Evolutionary conservation across 2,797 vertebrate species (phyloP), one percentile per base, ranked within the genome.

Genomic region (Pantherophis alleghaniensis): DNA sequence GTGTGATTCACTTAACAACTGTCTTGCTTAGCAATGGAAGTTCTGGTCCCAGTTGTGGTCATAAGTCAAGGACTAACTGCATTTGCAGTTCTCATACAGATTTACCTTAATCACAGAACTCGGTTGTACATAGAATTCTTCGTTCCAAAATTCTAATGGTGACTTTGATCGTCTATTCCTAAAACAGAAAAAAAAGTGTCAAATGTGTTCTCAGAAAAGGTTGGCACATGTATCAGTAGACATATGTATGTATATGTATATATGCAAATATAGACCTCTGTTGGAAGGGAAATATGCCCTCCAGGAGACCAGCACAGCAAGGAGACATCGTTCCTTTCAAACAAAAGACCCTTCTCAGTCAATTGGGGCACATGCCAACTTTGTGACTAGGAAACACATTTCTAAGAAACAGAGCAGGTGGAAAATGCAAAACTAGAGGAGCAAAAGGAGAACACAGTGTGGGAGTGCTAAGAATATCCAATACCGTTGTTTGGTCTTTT

Each of bases 341-440:
- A 18, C 24, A 83, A 18, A 51, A 10, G 56, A 51, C 2, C 1
- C 0, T 20, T 79, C 14, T n/a, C 74, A 16, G 16, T 61, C 11
- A n/a, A 22, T 10, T 74, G 47, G 56, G 24, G 26, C 14, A 47
- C 26, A n/a, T 51, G 24, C 13, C 74, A 32, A 60, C 3, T 37
- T 24, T n/a, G 91, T 53, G 14, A 47, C 63, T 53, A 74, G 89
- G 74, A 18, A 26, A 47, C 42, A 2, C 63, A 57, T 24, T 53
- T 53, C 60, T 0, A 0, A 66, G 24, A 74, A 5, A 26, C 90
- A 32, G 6, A 90, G 28, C 91, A 18, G 28, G 0, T 91, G 56
- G 53, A 47, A 32, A 16, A 63, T 5, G 16, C 51, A n/a, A 2
- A 0, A 0, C 37, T 32, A 11, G 32, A 24, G 60, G 53, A 79